These are phyloP conservation scores for Brachymystax lenok DNA, from an alignment of 2,797 vertebrate genomes.

Conservation along the genomic window DNA sequence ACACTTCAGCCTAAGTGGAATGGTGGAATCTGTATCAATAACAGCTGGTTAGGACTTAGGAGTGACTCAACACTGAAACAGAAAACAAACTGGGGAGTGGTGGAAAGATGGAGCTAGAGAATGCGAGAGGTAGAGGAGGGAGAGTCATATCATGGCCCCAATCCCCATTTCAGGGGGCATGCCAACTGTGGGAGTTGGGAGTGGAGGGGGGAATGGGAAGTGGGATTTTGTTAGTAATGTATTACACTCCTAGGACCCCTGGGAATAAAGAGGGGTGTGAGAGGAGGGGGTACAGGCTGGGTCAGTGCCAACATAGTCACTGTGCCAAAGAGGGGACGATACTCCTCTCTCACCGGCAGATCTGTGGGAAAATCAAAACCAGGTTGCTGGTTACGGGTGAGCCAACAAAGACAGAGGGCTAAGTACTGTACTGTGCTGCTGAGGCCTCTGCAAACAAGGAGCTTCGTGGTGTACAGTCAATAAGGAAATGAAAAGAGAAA, in stretches of 20 bases:
- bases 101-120: not conserved
- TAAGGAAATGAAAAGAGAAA: not conserved
- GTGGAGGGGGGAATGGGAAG: slow-evolving; percentile 73
- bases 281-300: slow-evolving; percentile 49
- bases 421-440: not conserved
- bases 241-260: slow-evolving; percentile 71
- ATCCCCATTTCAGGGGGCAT: slow-evolving; percentile 55
- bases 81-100: not conserved
- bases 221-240: slow-evolving; percentile 76
- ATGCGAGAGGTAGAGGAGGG: slow-evolving; percentile 1
- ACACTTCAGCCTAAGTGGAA: slow-evolving; percentile 5
- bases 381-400: slow-evolving; percentile 54
- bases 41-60: slow-evolving; percentile 9
- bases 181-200: slow-evolving; percentile 46
- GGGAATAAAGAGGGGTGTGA: slow-evolving; percentile 62
- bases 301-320: slow-evolving; percentile 71
- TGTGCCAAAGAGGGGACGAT: slow-evolving; percentile 68
- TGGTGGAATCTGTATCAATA: not conserved
- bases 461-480: not conserved
- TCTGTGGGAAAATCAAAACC: slow-evolving; percentile 73
- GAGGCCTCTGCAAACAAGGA: not conserved
- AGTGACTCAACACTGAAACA: not conserved
- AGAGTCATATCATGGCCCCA: slow-evolving; percentile 49
- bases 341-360: slow-evolving; percentile 50
- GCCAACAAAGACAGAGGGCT: slow-evolving; percentile 33